Percentiles rank a stretch among this genome's conserved stretches.
Evolutionary conservation across 2,113 vertebrate species (phyloP).

Genomic region (Toxotes jaculatrix): DNA sequence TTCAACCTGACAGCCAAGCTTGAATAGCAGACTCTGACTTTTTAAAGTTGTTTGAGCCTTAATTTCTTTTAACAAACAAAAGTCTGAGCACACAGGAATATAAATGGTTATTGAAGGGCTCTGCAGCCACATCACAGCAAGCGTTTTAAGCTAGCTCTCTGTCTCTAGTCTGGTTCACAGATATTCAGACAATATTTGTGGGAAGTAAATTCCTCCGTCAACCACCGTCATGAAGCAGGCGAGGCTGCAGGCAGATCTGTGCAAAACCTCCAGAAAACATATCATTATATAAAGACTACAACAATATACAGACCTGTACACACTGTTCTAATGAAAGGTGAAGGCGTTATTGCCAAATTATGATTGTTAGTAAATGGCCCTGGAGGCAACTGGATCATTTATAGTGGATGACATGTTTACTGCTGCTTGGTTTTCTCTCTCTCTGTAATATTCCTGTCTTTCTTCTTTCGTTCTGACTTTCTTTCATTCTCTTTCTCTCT

Average conservation of each 20-base stretch:
- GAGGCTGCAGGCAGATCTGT: constrained; percentile 20
- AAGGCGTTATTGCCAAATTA: constrained; percentile 9
- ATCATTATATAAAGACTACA: constrained; percentile 38
- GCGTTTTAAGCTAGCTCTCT: constrained; percentile 2
- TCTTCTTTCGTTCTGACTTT: constrained; percentile 3
- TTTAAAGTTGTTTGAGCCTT: not conserved
- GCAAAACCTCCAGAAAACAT: constrained; percentile 16
- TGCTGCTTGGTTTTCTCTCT: constrained; percentile 19
- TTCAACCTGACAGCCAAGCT: constrained; percentile 5
- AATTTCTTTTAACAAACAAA: constrained; percentile 50
- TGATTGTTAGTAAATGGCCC: not conserved
- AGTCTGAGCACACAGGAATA: not conserved
- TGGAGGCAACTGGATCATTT: constrained; percentile 13
- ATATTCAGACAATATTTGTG: constrained; percentile 73
- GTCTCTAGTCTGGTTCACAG: constrained; percentile 53
- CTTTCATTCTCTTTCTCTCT: constrained; percentile 26
- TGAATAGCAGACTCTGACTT: not conserved
- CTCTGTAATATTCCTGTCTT: constrained; percentile 12
- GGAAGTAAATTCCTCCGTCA: constrained; percentile 50
- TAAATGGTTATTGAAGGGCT: constrained; percentile 29
- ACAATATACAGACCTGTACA: not conserved
- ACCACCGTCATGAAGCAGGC: constrained; percentile 35
- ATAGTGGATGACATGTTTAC: constrained; percentile 64
- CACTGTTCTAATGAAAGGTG: constrained; percentile 22
- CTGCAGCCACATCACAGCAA: constrained; percentile 47